Evolutionary conservation across 1,140 invertebrate species (phyloP), one percentile per base, ranked within the genome.

Genomic region (Antheraea mylitta): DNA sequence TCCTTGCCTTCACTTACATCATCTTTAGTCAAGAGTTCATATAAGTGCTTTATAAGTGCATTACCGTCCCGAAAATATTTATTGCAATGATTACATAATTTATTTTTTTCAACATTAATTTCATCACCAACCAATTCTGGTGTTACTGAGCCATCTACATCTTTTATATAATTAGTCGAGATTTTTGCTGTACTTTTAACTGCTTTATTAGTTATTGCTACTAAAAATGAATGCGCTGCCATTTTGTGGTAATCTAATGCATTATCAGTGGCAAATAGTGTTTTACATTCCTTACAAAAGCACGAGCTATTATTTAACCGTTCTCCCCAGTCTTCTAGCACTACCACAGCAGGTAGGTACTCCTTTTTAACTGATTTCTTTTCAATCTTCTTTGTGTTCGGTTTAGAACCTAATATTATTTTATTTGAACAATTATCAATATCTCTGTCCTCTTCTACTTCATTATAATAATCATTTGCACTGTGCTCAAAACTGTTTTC

Each of bases 241-340:
- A 82, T 82, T 18, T 80, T 83, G 19, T 89, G 87, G 0, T 76
- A 72, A 30, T 85, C 77, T 6, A 86, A 70, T 0, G 78, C 77
- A 11, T 85, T 84, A 7, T 75, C 66, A 0, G 82, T 86, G 0
- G 85, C 73, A 64, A 89, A 87, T 10, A 87, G 59, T 0, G 72
- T 81, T 18, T 75, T n/a, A 58, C 87, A 87, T 7, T 73, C 59
- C 0, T 73, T 22, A 45, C 87, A 89, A 58, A 74, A 84, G 30
- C 77, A 81, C 0, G 70, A 53, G 11, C 75, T 80, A 5, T 64
- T 72, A 6, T 70, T 19, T 2, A 87, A 45, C 11, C 72, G 62
- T 0, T 58, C 53, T 7, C 65, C 66, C 76, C 81, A 87, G 37
- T 86, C 75, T 65, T 77, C 75, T 70, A 86, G 45, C 8, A 70